Conservation (phyloP, 2,888 invertebrate species). For the Hipparchia semele region DNA sequence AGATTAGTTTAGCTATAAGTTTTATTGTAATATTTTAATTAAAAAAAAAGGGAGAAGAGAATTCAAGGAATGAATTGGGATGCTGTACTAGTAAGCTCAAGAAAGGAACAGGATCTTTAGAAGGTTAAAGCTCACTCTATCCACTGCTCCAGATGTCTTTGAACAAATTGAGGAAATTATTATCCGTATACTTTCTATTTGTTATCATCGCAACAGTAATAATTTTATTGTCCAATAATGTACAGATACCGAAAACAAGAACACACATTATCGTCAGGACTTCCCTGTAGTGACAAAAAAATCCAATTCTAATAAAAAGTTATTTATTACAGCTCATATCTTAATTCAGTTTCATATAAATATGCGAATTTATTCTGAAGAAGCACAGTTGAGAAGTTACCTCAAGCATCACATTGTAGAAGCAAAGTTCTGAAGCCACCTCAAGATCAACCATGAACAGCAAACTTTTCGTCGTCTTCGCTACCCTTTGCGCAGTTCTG, state of each 20-base stretch:
- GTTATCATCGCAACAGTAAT: too few species aligned
- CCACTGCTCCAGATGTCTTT: neutral
- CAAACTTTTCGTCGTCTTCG: slow-evolving; percentile 14
- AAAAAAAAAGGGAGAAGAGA: too few species aligned
- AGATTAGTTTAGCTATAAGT: too few species aligned
- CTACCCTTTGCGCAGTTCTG: slow-evolving; percentile 8
- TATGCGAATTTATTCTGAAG: neutral
- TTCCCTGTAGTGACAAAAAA: neutral
- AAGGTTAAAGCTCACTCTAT: too few species aligned
- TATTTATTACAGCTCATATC: slow-evolving; percentile 1
- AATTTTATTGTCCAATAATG: neutral
- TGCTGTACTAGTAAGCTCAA: too few species aligned
- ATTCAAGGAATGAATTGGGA: too few species aligned
- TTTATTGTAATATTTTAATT: too few species aligned
- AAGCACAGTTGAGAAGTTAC: slow-evolving; percentile 6
- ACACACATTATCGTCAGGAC: neutral
- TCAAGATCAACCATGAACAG: slow-evolving; percentile 5
- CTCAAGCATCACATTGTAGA: neutral
- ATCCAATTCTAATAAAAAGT: neutral
- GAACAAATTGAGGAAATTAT: too few species aligned
- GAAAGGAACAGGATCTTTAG: too few species aligned
- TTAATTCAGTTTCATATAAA: neutral
- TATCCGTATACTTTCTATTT: too few species aligned
- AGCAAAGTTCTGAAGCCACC: neutral
- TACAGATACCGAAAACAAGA: neutral